phyloP scores from a whole-genome alignment of 1,140 invertebrate genomes.

The Drosophila bocqueti region DNA sequence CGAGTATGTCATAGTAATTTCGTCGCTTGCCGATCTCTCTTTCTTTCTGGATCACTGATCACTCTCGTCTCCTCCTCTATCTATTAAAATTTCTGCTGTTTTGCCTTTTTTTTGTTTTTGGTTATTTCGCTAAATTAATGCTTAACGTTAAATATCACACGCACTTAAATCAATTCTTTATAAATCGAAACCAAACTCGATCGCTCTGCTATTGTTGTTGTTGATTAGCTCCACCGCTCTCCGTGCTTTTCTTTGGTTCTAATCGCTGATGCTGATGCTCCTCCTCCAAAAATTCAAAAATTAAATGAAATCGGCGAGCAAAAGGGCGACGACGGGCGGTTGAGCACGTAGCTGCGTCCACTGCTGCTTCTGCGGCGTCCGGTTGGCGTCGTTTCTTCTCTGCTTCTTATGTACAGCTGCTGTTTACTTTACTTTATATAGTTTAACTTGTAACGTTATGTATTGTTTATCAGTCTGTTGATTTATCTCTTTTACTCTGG shows the following conservation, averaged over 20 bases:
- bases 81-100: conserved; percentile 76
- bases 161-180: conserved; percentile 84
- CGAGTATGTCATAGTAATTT: conserved; percentile 85
- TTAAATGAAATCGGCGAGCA: conserved; percentile 29
- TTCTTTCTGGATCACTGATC: conserved; percentile 25
- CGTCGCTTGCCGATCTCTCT: conserved; percentile 55
- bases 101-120: conserved; percentile 73
- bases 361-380: conserved; percentile 13
- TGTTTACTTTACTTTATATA: conserved; percentile 75
- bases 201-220: conserved; percentile 45
- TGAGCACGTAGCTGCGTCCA: conserved; percentile 56
- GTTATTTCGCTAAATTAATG: conserved; percentile 82
- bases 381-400: conserved; percentile 11
- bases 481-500: conserved; percentile 77
- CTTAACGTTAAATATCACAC: conserved; percentile 85
- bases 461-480: conserved; percentile 85
- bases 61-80: conserved; percentile 10
- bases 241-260: conserved; percentile 42
- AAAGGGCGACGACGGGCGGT: conserved; percentile 44
- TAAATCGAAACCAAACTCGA: conserved; percentile 78
- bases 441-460: conserved; percentile 77
- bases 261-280: conserved; percentile 33
- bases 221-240: conserved; percentile 35
- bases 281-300: conserved; percentile 27
- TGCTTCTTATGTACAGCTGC: conserved; percentile 70